These are phyloP conservation scores for Drosophila nigricruria DNA, from an alignment of 2,888 invertebrate genomes.

Conservation along the genomic window DNA sequence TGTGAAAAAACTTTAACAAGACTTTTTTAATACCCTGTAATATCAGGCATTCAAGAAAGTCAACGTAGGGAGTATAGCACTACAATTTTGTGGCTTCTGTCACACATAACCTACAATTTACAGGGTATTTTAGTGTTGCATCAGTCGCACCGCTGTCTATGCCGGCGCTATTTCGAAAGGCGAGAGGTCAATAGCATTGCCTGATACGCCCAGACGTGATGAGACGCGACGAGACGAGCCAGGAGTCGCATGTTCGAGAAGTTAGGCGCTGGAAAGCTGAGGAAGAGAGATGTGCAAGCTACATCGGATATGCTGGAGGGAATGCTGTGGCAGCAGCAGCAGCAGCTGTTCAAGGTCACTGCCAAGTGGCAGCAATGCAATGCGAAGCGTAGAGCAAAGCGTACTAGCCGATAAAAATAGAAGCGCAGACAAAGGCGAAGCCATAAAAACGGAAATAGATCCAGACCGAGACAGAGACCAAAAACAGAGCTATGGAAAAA, in stretches of 20 bases:
- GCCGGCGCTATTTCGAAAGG: conserved; percentile 14
- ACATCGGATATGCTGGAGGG: not conserved
- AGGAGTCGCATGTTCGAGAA: conserved; percentile 6
- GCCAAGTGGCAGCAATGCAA: conserved; percentile 51
- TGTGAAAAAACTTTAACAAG: no score
- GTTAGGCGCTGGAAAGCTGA: not conserved
- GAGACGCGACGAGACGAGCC: conserved; percentile 6
- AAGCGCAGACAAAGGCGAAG: conserved; percentile 43
- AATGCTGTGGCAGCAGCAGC: not conserved
- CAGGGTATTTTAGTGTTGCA: conserved; percentile 20
- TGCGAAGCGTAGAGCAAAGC: conserved; percentile 1
- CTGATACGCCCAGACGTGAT: conserved; percentile 33
- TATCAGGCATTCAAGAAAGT: not conserved
- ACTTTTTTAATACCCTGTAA: not conserved
- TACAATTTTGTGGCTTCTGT: not conserved
- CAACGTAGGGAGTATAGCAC: not conserved
- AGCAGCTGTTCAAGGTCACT: conserved; percentile 68
- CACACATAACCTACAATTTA: not conserved
- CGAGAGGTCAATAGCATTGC: conserved; percentile 59
- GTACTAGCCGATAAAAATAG: conserved; percentile 30
- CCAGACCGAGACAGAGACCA: conserved; percentile 8
- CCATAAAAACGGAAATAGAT: conserved; percentile 35
- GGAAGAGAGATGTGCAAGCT: not conserved
- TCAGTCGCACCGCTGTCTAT: not conserved
- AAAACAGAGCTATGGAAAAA: conserved; percentile 4